A percentile compares a stretch with the other conserved stretches of the same genome.
phyloP scores from a whole-genome alignment of 1,140 invertebrate genomes.

The Manduca sexta region DNA sequence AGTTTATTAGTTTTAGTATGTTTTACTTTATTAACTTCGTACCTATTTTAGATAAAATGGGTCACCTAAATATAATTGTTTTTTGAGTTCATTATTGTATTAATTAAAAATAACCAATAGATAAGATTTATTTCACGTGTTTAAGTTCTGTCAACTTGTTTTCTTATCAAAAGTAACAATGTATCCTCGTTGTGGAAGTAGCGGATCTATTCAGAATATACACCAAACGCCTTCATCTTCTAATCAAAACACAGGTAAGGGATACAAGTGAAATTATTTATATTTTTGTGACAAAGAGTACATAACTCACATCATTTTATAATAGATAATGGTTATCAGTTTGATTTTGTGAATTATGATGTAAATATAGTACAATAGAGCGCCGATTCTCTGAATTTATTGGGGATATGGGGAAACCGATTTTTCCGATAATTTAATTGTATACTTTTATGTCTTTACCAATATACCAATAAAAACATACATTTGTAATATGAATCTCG shows the following conservation, averaged over 20 bases:
- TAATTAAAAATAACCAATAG: not conserved
- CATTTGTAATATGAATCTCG: too few relatives aligned
- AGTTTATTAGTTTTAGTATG: not conserved
- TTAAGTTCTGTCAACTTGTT: not conserved
- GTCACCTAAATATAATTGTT: not conserved
- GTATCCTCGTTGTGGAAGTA: slow-evolving; percentile 88
- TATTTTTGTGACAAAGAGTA: slow-evolving; percentile 8
- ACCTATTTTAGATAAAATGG: slow-evolving; percentile 6
- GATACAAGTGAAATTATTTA: slow-evolving; percentile 11
- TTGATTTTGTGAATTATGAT: too few relatives aligned
- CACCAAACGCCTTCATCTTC: slow-evolving; percentile 84
- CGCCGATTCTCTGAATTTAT: too few relatives aligned
- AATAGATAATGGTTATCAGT: not conserved
- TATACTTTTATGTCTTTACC: too few relatives aligned
- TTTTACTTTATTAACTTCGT: not conserved
- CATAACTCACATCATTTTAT: not conserved
- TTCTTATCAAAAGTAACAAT: slow-evolving; percentile 34
- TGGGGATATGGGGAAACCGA: too few relatives aligned
- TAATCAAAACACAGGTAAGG: slow-evolving; percentile 87
- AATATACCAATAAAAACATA: too few relatives aligned
- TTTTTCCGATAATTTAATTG: too few relatives aligned
- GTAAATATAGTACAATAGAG: too few relatives aligned
- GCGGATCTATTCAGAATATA: slow-evolving; percentile 82
- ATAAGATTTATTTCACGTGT: slow-evolving; percentile 2
- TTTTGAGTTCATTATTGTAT: too few relatives aligned